A percentile compares a stretch with the other conserved stretches of the same genome.
Evolutionary conservation across 2,888 invertebrate species (phyloP).

Genomic region (Diaprepes abbreviatus): DNA sequence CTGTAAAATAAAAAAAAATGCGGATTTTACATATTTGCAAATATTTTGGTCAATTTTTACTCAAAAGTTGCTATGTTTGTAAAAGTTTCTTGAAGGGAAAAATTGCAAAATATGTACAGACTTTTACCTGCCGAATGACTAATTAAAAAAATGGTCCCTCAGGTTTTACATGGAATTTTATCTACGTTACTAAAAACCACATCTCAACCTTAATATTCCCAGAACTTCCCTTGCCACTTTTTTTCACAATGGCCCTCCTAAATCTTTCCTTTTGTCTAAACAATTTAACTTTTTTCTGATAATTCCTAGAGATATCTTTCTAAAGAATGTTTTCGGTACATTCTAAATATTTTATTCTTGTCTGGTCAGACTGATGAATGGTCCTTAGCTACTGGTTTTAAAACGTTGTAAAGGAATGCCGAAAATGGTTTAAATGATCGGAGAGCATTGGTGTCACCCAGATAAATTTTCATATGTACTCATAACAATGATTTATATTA

Average conservation of each 20-base stretch:
- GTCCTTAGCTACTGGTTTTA: slow-evolving; percentile 40
- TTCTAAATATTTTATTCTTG: slow-evolving; percentile 31
- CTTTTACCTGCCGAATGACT: too few species aligned
- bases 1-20: too few species aligned
- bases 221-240: slow-evolving; percentile 11
- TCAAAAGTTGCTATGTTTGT: too few species aligned
- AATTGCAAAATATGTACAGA: too few species aligned
- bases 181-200: slow-evolving; percentile 5
- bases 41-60: too few species aligned
- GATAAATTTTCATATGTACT: too few species aligned
- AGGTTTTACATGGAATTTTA: background rate
- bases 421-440: slow-evolving; percentile 18
- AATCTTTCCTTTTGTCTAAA: slow-evolving; percentile 36
- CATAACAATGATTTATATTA: too few species aligned
- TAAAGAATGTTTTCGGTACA: slow-evolving; percentile 27
- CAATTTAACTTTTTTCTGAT: slow-evolving; percentile 37
- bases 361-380: slow-evolving; percentile 37
- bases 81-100: too few species aligned
- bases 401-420: slow-evolving; percentile 29
- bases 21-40: too few species aligned
- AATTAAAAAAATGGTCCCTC: too few species aligned
- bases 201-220: background rate
- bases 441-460: background rate
- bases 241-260: slow-evolving; percentile 21
- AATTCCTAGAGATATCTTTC: slow-evolving; percentile 35